Evolutionary conservation across 1,140 invertebrate genomes (phyloP).

Genomic region (Pinna nobilis): DNA sequence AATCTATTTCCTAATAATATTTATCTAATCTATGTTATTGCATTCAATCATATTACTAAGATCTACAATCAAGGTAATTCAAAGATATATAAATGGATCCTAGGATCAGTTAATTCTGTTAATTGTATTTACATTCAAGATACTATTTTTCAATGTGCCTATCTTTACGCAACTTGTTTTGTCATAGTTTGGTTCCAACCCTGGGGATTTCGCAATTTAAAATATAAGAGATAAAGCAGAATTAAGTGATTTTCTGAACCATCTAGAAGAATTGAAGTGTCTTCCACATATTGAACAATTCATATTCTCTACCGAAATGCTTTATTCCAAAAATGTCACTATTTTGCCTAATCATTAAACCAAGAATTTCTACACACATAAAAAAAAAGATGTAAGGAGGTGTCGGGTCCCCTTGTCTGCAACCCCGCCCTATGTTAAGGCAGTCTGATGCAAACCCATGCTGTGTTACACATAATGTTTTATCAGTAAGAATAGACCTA

Average conservation of each 20-base stretch:
- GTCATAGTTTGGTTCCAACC: conserved; percentile 4
- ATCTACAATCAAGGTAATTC: conserved; percentile 9
- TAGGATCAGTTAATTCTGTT: neutral
- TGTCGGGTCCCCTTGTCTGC: too few relatives aligned
- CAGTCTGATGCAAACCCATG: too few relatives aligned
- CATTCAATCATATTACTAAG: neutral
- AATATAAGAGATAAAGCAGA: neutral
- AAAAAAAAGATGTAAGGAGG: too few relatives aligned
- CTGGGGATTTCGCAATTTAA: neutral
- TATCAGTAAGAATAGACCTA: neutral
- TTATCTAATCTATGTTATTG: neutral
- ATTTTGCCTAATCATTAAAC: conserved; percentile 8
- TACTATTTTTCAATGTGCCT: neutral
- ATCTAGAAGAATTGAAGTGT: conserved; percentile 2
- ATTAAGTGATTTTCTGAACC: neutral
- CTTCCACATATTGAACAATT: conserved; percentile 19
- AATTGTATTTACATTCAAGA: neutral
- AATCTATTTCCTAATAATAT: neutral
- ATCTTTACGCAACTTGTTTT: conserved; percentile 8
- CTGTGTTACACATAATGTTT: conserved; percentile 1
- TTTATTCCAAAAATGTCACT: neutral
- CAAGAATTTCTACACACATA: neutral
- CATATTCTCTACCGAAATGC: neutral
- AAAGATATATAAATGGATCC: neutral
- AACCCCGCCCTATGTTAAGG: too few relatives aligned